These are phyloP conservation scores for Hyphantria cunea DNA, from an alignment of 1,140 invertebrate species.

Conservation along the genomic window DNA sequence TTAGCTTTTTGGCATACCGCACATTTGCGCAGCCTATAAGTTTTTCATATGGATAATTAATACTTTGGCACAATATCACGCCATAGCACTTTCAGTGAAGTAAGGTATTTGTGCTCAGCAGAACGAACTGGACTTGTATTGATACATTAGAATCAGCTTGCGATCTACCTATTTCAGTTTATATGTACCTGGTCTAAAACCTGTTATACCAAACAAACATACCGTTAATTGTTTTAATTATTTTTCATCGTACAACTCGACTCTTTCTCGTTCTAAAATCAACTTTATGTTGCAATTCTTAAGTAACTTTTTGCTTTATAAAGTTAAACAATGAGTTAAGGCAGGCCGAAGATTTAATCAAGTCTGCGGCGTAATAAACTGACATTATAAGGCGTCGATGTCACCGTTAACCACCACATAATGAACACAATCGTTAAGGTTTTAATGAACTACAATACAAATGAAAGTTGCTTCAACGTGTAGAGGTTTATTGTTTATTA, in stretches of 20 bases:
- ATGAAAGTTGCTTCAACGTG: neutral
- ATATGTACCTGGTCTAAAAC: too few species aligned
- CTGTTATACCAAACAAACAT: neutral
- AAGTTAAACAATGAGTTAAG: slow-evolving; percentile 7
- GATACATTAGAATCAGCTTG: too few species aligned
- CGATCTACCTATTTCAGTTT: too few species aligned
- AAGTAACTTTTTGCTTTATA: neutral
- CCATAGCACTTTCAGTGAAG: too few species aligned
- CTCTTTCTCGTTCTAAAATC: slow-evolving; percentile 1
- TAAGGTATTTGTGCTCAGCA: too few species aligned
- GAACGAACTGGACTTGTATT: too few species aligned
- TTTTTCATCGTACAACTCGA: neutral
- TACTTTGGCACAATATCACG: too few species aligned
- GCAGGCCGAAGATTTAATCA: slow-evolving; percentile 37
- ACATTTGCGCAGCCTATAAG: too few species aligned
- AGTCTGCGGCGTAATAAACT: slow-evolving; percentile 30
- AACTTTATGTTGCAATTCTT: neutral
- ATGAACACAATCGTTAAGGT: slow-evolving; percentile 20
- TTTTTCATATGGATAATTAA: too few species aligned
- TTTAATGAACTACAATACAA: neutral
- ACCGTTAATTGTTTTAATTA: neutral
- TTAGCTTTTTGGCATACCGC: too few species aligned
- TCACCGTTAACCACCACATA: slow-evolving; percentile 28
- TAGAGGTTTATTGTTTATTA: neutral
- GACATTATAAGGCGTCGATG: slow-evolving; percentile 34